Base-by-base conservation (phyloP, 2,113 vertebrate species). In the Oryzias curvinotus region DNA sequence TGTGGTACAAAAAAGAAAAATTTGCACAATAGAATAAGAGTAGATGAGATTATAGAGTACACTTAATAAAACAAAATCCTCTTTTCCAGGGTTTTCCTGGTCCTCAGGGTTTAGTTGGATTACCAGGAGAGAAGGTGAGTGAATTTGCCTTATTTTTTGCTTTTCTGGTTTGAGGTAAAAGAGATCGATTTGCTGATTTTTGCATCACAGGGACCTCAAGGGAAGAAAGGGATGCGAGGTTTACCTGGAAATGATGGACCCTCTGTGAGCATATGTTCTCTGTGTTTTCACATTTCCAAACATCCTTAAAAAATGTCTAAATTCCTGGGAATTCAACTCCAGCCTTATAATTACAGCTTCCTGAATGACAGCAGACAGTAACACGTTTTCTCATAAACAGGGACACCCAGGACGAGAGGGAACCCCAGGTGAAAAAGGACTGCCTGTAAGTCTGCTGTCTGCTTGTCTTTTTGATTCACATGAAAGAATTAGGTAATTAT, bases 351-450 rank as follows among this genome's bases (percentile, higher is more conserved):
- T 54, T 36, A 60, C 57, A 53, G 16, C 43, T 25, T 28, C 41
- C 42, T 45, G 14, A 18, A 47, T 51, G 21, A 56, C 52, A 48
- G 36, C 53, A 66, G 26, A 61, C 12, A 28, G 48, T n/a, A 69
- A 52, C 51, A 12, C 25, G 14, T 49, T 14, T 8, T 41, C 14
- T 61, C 61, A 17, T 55, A 1, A 42, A 12, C 71, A 97, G 96
- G 96, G 95, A 74, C 95, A 97, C 71, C 95, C 95, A 0, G 95
- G 95, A 58, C 90, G 91, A 62, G 96, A 97, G 82, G 95, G 96
- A 0, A 90, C 93, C 23, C 85, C 93, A 0, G 96, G 96, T 69
- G 95, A 97, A 78, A 97, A 97, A 58, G 95, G 96, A 14, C 75
- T 92, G 5, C 91, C 93, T 80, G 96, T 97, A 76, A 85, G 80